Conservation (phyloP, 2,888 invertebrate species). For the Lycia hirtaria region DNA sequence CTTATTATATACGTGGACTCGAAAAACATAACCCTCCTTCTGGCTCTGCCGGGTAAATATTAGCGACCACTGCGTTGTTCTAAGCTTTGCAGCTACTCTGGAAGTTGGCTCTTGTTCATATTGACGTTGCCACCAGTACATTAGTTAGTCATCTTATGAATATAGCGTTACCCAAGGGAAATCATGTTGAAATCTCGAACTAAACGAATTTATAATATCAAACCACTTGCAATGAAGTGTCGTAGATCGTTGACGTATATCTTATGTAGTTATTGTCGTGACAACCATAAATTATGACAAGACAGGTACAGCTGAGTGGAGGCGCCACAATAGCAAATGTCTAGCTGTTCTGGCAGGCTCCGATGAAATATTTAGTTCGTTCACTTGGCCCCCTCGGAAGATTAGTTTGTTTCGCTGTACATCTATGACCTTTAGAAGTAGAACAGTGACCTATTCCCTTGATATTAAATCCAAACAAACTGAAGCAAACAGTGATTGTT, state of each 20-base stretch:
- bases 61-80: too few species aligned
- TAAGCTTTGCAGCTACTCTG: too few species aligned
- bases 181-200: too few species aligned
- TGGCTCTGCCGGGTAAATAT: too few species aligned
- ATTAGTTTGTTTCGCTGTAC: not conserved
- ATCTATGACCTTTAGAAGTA: slow-evolving; percentile 53
- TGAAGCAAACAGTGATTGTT: slow-evolving; percentile 45
- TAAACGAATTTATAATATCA: not conserved
- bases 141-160: too few species aligned
- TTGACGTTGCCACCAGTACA: too few species aligned
- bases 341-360: not conserved
- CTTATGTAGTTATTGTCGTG: not conserved
- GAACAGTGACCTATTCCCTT: slow-evolving; percentile 64
- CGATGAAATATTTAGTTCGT: not conserved
- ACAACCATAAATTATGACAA: not conserved
- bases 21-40: too few species aligned
- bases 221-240: not conserved
- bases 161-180: too few species aligned
- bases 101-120: too few species aligned
- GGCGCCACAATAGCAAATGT: slow-evolving; percentile 34
- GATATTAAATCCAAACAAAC: slow-evolving; percentile 62
- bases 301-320: not conserved
- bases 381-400: not conserved
- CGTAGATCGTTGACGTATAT: not conserved
- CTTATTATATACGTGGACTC: too few species aligned